phyloP scores from a whole-genome alignment of 2,113 vertebrate species.

The Sminthopsis crassicaudata region DNA sequence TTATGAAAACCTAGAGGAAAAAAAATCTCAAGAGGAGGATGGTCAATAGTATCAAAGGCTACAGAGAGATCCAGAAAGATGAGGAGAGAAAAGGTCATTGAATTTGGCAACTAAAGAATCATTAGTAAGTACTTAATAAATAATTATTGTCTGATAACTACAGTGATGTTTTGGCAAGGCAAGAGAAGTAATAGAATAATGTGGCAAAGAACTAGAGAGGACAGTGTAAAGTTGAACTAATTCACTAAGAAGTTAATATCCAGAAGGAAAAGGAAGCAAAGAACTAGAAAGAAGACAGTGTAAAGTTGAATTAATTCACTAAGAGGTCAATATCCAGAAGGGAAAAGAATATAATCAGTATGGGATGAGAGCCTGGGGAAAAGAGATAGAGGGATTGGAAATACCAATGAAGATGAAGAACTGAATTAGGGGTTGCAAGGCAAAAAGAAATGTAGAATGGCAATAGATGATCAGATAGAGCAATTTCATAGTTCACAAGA shows the following conservation, averaged over 20 bases:
- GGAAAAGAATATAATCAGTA: background rate
- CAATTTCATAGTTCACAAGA: background rate
- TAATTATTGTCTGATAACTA: background rate
- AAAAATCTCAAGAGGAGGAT: background rate
- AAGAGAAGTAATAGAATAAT: background rate
- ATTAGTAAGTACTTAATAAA: background rate
- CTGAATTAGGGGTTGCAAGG: background rate
- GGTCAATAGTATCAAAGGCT: background rate
- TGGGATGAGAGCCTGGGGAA: background rate
- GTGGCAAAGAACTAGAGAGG: background rate
- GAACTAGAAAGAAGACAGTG: too few relatives aligned
- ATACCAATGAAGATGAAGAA: background rate
- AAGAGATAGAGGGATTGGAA: background rate
- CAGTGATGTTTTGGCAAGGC: background rate
- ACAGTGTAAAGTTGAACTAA: background rate
- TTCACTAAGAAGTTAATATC: background rate
- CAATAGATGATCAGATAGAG: background rate
- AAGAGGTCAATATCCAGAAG: background rate
- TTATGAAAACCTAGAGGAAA: background rate
- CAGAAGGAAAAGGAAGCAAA: background rate
- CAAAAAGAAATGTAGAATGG: background rate
- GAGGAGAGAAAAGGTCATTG: background rate
- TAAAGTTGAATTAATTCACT: background rate
- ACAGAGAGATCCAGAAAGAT: background rate
- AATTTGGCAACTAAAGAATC: background rate